Evolutionary conservation across 2,797 vertebrate genomes (phyloP), one percentile per base, ranked within the genome.

Genomic region (Meriones psammophilus): DNA sequence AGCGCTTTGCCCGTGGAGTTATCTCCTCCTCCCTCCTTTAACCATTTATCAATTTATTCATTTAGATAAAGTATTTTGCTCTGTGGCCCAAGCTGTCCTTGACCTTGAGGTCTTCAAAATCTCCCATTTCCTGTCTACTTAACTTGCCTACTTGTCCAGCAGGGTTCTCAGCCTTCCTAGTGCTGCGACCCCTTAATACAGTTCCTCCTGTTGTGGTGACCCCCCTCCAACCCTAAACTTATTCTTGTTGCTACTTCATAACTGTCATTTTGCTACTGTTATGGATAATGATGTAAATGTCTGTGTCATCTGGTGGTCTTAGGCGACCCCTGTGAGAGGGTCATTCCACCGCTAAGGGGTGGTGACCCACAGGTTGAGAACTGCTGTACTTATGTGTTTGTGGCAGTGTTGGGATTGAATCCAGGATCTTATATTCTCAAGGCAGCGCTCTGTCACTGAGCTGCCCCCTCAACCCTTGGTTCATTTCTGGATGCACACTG

Each of bases 401-500:
- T 58, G 26, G 22, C 68, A 58, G 36, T 30, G 46, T 54, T 74
- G 85, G 56, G 30, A 24, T 64, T n/a, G 30, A 26, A 17, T n/a
- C 39, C 22, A 50, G 30, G 18, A 42, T 50, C 30, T n/a, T 8
- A n/a, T 13, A n/a, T 6, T 50, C 0, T 12, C 17, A 15, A 10
- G 46, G 50, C 62, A 30, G 26, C 24, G 8, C 62, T 56, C 8
- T 69, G 50, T 8, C 24, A 39, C 12, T 56, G 46, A 50, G 14
- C 42, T 64, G 30, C 1, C 6, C 30, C 30, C 42, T 20, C 39
- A 50, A 18, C 4, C 7, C 18, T n/a, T 2, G 0, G 50, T 28
- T 42, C 26, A 74, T 88, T 94, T 80, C 76, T 93, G 69, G 33
- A 33, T 74, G n/a, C 17, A 9, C 79, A 86, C 69, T 91, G 88